Conservation (phyloP, 2,113 vertebrate species). For the Psilopsiagon aymara region DNA sequence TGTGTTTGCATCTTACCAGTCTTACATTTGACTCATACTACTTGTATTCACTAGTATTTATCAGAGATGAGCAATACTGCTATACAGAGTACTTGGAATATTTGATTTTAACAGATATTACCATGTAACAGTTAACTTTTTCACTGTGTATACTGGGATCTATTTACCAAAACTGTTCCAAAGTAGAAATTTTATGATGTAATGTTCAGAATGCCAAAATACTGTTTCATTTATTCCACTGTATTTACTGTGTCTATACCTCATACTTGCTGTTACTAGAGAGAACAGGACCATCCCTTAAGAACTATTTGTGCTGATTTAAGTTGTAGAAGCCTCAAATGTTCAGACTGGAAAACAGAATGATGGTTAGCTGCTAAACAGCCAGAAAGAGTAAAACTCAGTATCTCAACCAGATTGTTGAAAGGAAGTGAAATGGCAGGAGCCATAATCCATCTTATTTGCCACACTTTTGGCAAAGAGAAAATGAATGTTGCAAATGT, state of each 20-base stretch:
- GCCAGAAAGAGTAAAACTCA: neutral
- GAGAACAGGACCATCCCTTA: neutral
- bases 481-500: neutral
- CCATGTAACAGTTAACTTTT: neutral
- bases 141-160: neutral
- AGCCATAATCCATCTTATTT: neutral
- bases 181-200: neutral
- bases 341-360: neutral
- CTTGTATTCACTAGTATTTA: neutral
- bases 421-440: neutral
- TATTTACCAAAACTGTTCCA: neutral
- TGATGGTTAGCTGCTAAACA: neutral
- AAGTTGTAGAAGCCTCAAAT: neutral
- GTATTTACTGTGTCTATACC: neutral
- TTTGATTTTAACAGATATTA: neutral
- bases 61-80: neutral
- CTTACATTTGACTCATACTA: neutral
- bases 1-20: neutral
- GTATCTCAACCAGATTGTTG: neutral
- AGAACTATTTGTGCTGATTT: neutral
- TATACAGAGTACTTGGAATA: neutral
- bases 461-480: neutral
- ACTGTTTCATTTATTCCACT: neutral
- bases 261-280: neutral
- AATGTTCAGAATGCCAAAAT: neutral